Evolutionary conservation across 2,113 vertebrate species (phyloP), one percentile per base, ranked within the genome.

Genomic region (Pelodiscus sinensis): DNA sequence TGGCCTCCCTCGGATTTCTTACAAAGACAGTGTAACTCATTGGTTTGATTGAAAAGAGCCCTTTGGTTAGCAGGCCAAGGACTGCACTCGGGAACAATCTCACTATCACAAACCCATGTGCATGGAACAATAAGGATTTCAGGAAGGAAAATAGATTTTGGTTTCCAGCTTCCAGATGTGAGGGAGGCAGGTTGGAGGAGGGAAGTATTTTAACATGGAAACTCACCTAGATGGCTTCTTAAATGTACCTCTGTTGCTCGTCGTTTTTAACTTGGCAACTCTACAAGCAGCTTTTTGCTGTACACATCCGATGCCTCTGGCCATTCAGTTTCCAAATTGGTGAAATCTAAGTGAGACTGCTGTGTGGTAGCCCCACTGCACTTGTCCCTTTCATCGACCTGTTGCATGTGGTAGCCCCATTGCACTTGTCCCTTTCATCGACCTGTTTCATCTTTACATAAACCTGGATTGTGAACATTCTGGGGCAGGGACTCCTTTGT

Each of bases 161-260:
- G 90, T 92, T 87, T 29, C 50, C 84, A 91, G 84, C 38, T 85
- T 73, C 54, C 90, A 57, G 82, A 81, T 51, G 15, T 71, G 65
- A 35, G 29, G 35, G n/a, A 71, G n/a, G n/a, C 80, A 87, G 80
- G 31, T 94, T 79, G 91, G 9, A 0, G 88, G 85, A 81, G 93
- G 95, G 90, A 92, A 75, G 88, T 94, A 87, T 96, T 95, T 94
- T 84, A 94, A 95, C 75, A 84, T 1, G 11, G 89, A 56, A 97
- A 89, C 93, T 95, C 90, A 90, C 96, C 95, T 96, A 51, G 75
- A 84, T 92, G 95, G 90, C 88, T 93, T 92, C 90, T 79, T 51
- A 85, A 94, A 85, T 84, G 87, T 79, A 57, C 94, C 94, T 81
- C 96, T 96, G 57, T 68, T 94, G 94, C 96, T 94, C n/a, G 1